Evolutionary conservation across 2,797 vertebrate genomes (phyloP), one percentile per base, ranked within the genome.

Genomic region (Limnodromus scolopaceus): DNA sequence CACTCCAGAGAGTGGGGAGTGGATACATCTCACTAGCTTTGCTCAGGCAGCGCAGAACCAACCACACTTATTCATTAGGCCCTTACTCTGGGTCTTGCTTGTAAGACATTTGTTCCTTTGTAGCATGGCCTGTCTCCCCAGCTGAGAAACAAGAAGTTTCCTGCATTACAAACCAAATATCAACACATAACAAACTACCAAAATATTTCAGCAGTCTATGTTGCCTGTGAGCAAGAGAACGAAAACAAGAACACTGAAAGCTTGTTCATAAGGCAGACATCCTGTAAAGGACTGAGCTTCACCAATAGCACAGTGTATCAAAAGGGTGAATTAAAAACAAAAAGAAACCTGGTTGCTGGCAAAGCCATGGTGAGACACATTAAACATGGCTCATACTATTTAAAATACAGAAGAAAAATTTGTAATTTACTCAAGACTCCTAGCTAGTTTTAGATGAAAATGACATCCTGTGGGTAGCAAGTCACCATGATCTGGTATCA

Each of bases 391-490:
- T 66, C 27, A 19, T 51, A 69, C 64, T 87, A 92, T 89, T 93
- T 89, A 84, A 87, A 89, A 89, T 19, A 80, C 9, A 80, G 30
- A 63, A 76, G 30, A 48, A 79, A 78, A 63, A 51, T 5, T 11
- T 46, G 25, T 71, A 41, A 77, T 89, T 89, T 84, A 84, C 55
- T 92, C 51, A 81, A 77, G 60, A 76, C 74, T 92, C 51, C 74
- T 69, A 77, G 39, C 74, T 53, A 80, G 69, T 54, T 89, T 77
- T 66, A 92, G 65, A 87, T 74, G 22, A 84, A 92, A 89, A 89
- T 61, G 38, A 84, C 74, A 91, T 72, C 58, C 81, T 85, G 60
- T 32, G 66, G 15, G 38, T 41, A 82, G 38, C n/a, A 43, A 84
- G 58, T 41, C 64, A 87, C 39, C 57, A 34, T 25, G 92, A 88